A percentile compares a stretch with the other conserved stretches of the same genome.
phyloP scores from a whole-genome alignment of 2,113 vertebrate genomes.

The Xiphophorus couchianus region DNA sequence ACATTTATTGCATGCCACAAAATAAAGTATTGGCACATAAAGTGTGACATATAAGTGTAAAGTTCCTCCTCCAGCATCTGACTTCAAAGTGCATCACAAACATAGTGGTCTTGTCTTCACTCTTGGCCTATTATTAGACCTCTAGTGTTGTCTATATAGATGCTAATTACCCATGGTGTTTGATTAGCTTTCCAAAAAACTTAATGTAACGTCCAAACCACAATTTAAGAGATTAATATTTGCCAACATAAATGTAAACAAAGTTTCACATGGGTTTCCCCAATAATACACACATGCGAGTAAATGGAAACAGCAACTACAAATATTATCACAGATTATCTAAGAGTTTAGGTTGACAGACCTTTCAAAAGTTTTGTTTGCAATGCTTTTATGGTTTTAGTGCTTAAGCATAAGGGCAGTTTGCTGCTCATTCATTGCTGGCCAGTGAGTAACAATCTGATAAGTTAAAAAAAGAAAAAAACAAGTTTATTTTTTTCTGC shows the following conservation, averaged over 20 bases:
- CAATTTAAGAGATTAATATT: neutral
- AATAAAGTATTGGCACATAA: neutral
- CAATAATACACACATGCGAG: too few relatives aligned
- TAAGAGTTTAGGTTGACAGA: neutral
- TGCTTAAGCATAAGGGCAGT: neutral
- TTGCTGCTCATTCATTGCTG: constrained; percentile 15
- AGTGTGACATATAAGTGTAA: neutral
- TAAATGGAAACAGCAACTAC: too few relatives aligned
- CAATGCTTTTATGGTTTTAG: constrained; percentile 24
- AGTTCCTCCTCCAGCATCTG: neutral
- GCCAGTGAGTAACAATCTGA: constrained; percentile 5
- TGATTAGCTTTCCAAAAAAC: too few relatives aligned
- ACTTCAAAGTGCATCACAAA: neutral
- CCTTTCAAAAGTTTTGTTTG: neutral
- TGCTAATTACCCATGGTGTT: too few relatives aligned
- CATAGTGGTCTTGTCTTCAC: neutral
- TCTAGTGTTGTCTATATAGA: too few relatives aligned
- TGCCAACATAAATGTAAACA: neutral
- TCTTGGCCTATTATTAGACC: neutral
- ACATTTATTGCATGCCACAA: neutral
- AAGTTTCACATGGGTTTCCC: neutral
- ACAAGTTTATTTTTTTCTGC: constrained; percentile 41
- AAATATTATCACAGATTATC: too few relatives aligned
- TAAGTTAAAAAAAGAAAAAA: constrained; percentile 24
- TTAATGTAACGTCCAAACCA: too few relatives aligned